Percentiles rank a stretch among this genome's conserved stretches.
phyloP scores from a whole-genome alignment of 92 coral and sea anemone genomes.

The Parazoanthus atlanticus region DNA sequence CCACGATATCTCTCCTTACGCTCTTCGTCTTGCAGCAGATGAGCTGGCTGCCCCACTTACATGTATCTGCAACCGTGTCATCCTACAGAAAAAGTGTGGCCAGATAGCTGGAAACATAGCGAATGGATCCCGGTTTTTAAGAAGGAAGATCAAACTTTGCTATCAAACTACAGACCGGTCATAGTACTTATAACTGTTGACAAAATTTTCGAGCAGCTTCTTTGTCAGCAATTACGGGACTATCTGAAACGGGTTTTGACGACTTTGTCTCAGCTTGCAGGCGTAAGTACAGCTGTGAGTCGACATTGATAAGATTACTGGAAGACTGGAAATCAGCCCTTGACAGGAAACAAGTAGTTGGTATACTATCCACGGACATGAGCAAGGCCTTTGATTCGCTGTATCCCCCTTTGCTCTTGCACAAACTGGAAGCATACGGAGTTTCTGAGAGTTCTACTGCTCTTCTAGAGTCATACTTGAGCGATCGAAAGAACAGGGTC shows the following conservation, averaged over 20 bases:
- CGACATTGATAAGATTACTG: too few relatives aligned
- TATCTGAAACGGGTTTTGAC: background rate
- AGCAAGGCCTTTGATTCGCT: slow-evolving; percentile 67
- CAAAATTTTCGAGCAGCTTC: background rate
- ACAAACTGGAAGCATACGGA: too few relatives aligned
- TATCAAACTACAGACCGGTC: background rate
- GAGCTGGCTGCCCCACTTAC: background rate
- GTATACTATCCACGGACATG: too few relatives aligned
- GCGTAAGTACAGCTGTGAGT: background rate
- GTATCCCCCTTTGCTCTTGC: slow-evolving; percentile 46
- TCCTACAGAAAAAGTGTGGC: background rate
- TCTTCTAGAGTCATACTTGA: background rate
- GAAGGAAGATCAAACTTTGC: background rate
- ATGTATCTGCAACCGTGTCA: background rate
- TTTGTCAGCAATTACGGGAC: background rate
- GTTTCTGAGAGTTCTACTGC: slow-evolving; percentile 40
- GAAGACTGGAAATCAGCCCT: background rate
- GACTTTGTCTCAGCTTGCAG: background rate
- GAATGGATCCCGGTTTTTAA: background rate
- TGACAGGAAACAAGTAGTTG: slow-evolving; percentile 41
- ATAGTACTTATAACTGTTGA: background rate
- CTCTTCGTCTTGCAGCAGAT: too few relatives aligned
- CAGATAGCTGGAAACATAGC: background rate
- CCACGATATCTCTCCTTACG: too few relatives aligned
- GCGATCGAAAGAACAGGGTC: slow-evolving; percentile 11